These are phyloP conservation scores for Hyperoodon ampullatus DNA, from an alignment of 2,113 vertebrate species.

Conservation along the genomic window DNA sequence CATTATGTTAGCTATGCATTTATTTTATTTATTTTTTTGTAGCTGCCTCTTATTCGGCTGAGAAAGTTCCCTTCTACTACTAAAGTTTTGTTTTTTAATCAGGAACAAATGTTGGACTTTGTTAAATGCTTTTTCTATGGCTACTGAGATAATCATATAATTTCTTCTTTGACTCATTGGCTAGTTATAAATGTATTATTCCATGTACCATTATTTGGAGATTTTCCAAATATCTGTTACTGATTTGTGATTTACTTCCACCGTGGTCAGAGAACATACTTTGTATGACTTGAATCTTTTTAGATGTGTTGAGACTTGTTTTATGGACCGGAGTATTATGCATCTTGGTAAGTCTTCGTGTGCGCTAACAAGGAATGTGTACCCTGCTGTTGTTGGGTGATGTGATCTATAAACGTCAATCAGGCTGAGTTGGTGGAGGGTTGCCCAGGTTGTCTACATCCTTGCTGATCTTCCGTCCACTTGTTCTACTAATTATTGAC, in stretches of 20 bases:
- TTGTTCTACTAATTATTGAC: neutral
- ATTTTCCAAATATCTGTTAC: neutral
- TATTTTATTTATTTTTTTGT: neutral
- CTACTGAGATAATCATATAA: slow-evolving; percentile 5
- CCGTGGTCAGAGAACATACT: neutral
- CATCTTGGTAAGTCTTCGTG: neutral
- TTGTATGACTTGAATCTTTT: neutral
- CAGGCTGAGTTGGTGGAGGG: no score
- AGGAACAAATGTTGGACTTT: slow-evolving; percentile 2
- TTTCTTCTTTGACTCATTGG: neutral
- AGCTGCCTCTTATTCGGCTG: neutral
- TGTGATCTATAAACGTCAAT: no score
- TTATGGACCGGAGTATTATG: neutral
- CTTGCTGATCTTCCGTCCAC: neutral
- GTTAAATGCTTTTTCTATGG: neutral
- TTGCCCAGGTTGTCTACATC: neutral
- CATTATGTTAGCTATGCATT: neutral
- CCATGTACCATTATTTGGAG: slow-evolving; percentile 22
- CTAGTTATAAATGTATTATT: neutral
- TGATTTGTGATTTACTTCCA: neutral
- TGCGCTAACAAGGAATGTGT: neutral
- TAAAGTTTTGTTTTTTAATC: neutral
- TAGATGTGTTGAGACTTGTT: neutral
- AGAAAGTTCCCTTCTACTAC: neutral
- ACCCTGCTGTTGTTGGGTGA: neutral